Conservation (phyloP, 2,113 vertebrate species). For the Pandion haliaetus region DNA sequence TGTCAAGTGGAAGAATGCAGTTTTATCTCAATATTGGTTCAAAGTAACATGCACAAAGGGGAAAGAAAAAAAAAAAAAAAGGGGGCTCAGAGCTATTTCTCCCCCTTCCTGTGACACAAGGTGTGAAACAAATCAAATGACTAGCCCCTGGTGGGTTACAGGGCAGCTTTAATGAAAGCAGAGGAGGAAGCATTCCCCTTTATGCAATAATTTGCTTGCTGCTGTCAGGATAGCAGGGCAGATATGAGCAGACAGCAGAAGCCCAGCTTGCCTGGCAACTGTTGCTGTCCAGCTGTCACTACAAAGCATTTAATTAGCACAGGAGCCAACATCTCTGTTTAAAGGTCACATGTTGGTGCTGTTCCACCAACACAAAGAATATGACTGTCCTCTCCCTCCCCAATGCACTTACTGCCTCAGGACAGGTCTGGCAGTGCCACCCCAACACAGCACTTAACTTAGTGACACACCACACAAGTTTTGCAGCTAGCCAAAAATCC, state of each 20-base stretch:
- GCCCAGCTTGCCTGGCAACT: background rate
- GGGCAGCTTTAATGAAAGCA: background rate
- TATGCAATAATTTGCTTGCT: background rate
- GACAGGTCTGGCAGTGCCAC: background rate
- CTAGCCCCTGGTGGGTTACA: background rate
- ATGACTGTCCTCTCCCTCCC: background rate
- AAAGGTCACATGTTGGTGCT: background rate
- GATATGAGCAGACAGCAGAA: background rate
- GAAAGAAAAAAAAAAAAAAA: no score
- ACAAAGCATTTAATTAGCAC: background rate
- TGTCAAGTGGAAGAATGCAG: background rate
- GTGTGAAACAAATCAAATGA: background rate
- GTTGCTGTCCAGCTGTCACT: background rate
- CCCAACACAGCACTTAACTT: background rate
- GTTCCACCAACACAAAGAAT: background rate
- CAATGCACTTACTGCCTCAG: fast-evolving
- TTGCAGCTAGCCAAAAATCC: background rate
- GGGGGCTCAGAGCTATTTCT: background rate
- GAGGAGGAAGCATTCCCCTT: background rate
- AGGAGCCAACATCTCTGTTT: background rate
- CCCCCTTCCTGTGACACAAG: background rate
- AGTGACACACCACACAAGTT: background rate
- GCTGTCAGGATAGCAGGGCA: background rate
- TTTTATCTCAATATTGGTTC: background rate
- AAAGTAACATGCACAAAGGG: background rate